Base-by-base conservation (phyloP, 2,113 vertebrate genomes). In the Odontophorus gujanensis region DNA sequence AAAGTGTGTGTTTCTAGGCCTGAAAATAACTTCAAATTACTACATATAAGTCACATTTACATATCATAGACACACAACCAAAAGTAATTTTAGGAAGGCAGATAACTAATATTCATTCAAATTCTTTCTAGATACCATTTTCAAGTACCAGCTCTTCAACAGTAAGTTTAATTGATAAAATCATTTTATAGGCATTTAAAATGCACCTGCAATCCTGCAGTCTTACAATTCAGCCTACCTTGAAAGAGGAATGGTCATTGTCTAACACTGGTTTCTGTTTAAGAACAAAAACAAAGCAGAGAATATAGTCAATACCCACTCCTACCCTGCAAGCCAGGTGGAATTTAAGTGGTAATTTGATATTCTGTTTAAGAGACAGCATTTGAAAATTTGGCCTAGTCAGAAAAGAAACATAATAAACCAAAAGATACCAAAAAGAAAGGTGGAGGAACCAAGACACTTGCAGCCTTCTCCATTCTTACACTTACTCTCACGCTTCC, bases 141-240 rank as follows among this genome's bases (percentile, higher is more conserved):
- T 97, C 91, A 96, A 97, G 94, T 88, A 97, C 92, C 93, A 97
- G 83, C 95, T 95, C 93, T 96, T 96, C 90, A 93, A 96, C 95
- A 97, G 93, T 34, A 87, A 24, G 62, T 63, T 91, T 93, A 87
- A 87, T 89, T 79, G 45, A 76, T 30, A 88, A 95, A 93, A 89
- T 79, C 85, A 96, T 65, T 51, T 75, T 81, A 97, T 90, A 95
- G 94, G 92, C 87, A 86, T 93, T 90, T 40, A 84, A 92, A 94
- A 90, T 86, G 72, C 90, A 95, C 89, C 89, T 94, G 90, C 88
- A 80, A 51, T 93, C 80, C 95, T 95, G 88, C 50, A 96, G 93
- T 93, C 96, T 97, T 93, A 92, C 82, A 97, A 97, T 97, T 96
- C 96, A 72, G 95, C 95, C 96, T 96, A 97, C 91, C 95, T 94